phyloP scores from a whole-genome alignment of 2,797 vertebrate genomes.

The Microctenopoma stevenorrisi region DNA sequence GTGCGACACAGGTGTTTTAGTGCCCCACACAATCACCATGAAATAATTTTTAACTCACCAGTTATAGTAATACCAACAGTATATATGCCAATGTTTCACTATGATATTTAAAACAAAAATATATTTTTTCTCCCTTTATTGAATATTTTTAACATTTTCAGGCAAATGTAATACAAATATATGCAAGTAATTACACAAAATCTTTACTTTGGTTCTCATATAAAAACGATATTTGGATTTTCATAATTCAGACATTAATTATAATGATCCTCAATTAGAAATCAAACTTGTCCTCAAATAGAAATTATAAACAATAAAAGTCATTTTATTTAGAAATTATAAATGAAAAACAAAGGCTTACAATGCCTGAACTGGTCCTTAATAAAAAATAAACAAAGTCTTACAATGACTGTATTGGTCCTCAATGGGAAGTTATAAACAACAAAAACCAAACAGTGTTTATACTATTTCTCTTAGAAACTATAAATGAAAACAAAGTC shows the following conservation, averaged over 20 bases:
- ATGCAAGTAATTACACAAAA: background rate
- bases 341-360: no score
- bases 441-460: no score
- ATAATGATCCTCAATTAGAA: background rate
- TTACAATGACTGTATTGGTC: background rate
- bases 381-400: background rate
- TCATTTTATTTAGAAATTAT: no score
- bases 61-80: background rate
- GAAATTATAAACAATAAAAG: no score
- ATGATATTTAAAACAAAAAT: background rate
- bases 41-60: background rate
- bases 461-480: background rate
- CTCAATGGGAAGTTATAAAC: no score
- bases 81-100: background rate
- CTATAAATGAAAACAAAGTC: conserved; percentile 1
- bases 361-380: no score
- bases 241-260: background rate
- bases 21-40: no score
- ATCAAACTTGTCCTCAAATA: no score
- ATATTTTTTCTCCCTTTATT: background rate
- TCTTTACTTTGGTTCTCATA: no score
- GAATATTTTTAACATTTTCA: background rate
- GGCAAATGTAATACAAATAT: background rate
- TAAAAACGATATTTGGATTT: background rate
- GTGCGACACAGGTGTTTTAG: no score